Evolutionary conservation across 1,140 invertebrate genomes (phyloP), one percentile per base, ranked within the genome.

Genomic region (Olivierus martensii): DNA sequence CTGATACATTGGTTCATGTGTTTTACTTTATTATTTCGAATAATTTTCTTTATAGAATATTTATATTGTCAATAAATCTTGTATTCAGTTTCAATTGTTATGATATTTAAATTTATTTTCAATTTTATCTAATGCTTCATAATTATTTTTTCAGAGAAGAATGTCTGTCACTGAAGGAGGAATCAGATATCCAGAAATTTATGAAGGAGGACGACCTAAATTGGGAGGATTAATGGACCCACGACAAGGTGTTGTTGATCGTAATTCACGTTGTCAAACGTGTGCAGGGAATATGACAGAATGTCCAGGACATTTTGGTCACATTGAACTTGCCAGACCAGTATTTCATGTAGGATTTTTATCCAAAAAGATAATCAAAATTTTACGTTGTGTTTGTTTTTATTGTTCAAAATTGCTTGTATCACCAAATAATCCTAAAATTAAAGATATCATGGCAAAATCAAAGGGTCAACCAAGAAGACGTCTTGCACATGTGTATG

Each of bases 281-380:
- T 99, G 96, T 72, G 93, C 93, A 47, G 94, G 82, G 19, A 96
- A 92, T 63, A 92, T 97, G 87, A 85, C 86, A 2, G 93, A 99
- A 69, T 99, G 96, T 71, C 92, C 94, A 15, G 96, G 96, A 1
- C 96, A 99, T 70, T 99, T 99, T 76, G 96, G 94, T n/a, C 96
- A 99, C 67, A 87, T 99, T 58, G 92, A 99, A 69, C 73, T 99
- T 46, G 85, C 93, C 1, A 99, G 99, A 70, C 96, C 96, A 19
- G 95, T 99, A 3, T 99, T 92, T 71, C 93, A 99, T 68, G 83
- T 96, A 67, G 95, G 93, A 45, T 99, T 98, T 66, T 77, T 99
- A 18, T 92, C 88, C 50, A 99, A 99, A 12, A 28, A 28, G 73
- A 91, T 84, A 0, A 88, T 99, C 41, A 99, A 99, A 75, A 82